These are phyloP conservation scores for Colius striatus DNA, from an alignment of 2,113 vertebrate genomes.

Conservation along the genomic window DNA sequence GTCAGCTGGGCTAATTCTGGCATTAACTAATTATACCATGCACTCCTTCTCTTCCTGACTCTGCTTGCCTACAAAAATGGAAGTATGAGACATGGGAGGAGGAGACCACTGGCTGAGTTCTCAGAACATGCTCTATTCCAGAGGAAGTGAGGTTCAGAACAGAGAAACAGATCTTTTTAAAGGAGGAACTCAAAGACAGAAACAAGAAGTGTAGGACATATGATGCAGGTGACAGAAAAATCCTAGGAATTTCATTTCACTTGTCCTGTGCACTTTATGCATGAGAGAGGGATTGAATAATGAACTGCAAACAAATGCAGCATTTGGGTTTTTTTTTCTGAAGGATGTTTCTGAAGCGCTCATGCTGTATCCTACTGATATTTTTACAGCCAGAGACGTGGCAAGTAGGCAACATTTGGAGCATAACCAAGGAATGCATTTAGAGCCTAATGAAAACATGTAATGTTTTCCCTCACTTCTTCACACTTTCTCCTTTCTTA, in stretches of 20 bases:
- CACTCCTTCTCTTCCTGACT: not conserved
- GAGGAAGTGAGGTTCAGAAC: constrained; percentile 32
- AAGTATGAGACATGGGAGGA: not conserved
- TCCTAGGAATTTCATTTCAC: not conserved
- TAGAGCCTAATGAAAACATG: not conserved
- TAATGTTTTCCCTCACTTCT: not conserved
- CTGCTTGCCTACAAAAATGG: not conserved
- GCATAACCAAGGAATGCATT: not conserved
- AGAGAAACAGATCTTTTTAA: not conserved
- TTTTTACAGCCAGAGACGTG: not conserved
- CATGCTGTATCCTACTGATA: not conserved
- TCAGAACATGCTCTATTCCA: not conserved
- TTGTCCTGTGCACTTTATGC: not conserved
- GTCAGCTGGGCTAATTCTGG: not conserved
- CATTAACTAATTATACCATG: not conserved
- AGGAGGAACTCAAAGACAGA: not conserved
- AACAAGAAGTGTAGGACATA: not conserved
- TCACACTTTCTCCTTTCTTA: not conserved
- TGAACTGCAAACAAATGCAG: not conserved
- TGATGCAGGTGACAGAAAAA: not conserved
- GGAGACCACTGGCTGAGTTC: not conserved
- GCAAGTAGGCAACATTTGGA: not conserved
- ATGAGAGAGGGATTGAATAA: not conserved
- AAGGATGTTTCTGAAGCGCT: not conserved
- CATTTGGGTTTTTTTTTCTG: not conserved